Conservation (phyloP, 2,888 invertebrate species). For the Polymixis flavicincta region DNA sequence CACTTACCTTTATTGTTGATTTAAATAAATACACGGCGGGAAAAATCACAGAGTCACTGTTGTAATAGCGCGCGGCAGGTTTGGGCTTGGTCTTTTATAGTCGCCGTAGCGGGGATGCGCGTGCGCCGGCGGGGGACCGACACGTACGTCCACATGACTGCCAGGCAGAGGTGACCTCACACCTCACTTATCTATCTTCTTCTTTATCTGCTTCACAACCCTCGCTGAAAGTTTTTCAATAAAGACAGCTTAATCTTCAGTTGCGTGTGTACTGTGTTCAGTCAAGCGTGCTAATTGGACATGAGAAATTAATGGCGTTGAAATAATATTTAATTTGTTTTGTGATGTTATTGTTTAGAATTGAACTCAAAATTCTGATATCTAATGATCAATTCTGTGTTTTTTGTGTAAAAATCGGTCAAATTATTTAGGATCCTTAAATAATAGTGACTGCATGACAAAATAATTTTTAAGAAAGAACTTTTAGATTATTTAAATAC, state of each 20-base stretch:
- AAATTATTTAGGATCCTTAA: neutral
- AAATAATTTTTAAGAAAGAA: neutral
- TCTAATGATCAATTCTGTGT: neutral
- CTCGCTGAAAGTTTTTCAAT: constrained; percentile 46
- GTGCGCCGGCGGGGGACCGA: constrained; percentile 77
- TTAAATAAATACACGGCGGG: constrained; percentile 85
- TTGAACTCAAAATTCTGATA: neutral
- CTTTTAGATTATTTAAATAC: constrained; percentile 21
- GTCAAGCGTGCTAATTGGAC: constrained; percentile 4
- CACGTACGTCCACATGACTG: constrained; percentile 70
- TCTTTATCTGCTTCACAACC: constrained; percentile 47
- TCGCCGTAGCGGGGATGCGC: constrained; percentile 87
- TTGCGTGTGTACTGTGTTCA: constrained; percentile 5
- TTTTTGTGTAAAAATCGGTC: too few relatives aligned
- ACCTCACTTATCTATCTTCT: constrained; percentile 62
- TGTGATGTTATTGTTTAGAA: neutral
- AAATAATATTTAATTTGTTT: constrained; percentile 7
- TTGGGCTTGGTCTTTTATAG: constrained; percentile 88
- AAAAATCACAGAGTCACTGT: constrained; percentile 90
- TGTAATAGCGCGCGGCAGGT: constrained; percentile 90
- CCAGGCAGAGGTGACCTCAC: constrained; percentile 71
- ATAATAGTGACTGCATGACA: neutral
- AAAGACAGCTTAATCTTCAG: neutral
- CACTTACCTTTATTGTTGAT: constrained; percentile 87
- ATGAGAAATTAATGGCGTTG: constrained; percentile 9